Conservation (phyloP, 2,888 invertebrate species). For the Caenorhabditis sp. region DNA sequence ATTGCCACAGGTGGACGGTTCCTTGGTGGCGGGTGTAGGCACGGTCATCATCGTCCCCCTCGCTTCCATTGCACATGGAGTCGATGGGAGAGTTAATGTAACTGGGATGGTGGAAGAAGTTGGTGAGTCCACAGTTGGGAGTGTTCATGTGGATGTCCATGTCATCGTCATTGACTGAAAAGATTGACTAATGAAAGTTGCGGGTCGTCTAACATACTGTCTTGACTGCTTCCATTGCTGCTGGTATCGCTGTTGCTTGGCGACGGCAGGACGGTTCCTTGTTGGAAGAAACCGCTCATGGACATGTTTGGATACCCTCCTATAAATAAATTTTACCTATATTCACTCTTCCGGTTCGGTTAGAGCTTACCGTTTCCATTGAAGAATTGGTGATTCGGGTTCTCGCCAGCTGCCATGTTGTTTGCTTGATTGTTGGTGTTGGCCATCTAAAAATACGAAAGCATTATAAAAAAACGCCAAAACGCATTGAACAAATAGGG, state of each 20-base stretch:
- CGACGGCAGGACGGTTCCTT: constrained; percentile 64
- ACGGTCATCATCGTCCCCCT: constrained; percentile 65
- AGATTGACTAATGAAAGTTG: not conserved
- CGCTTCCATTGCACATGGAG: constrained; percentile 54
- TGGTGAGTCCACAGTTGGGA: constrained; percentile 53
- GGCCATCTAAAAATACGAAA: constrained; percentile 65
- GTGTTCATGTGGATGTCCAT: constrained; percentile 62
- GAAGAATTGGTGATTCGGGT: constrained; percentile 61
- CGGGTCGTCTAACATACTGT: constrained; percentile 45
- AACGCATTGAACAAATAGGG: constrained; percentile 49
- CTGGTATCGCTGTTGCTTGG: constrained; percentile 74
- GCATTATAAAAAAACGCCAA: constrained; percentile 54
- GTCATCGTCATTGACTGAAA: constrained; percentile 74
- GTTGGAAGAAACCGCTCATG: constrained; percentile 60
- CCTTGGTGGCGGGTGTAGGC: constrained; percentile 73
- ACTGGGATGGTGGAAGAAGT: constrained; percentile 52
- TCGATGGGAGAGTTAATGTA: constrained; percentile 57
- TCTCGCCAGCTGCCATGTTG: constrained; percentile 63
- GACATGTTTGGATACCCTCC: constrained; percentile 64
- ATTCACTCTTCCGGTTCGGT: constrained; percentile 35
- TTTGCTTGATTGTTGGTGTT: constrained; percentile 69
- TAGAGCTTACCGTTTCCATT: constrained; percentile 58
- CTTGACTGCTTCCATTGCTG: constrained; percentile 72
- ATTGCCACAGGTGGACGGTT: constrained; percentile 97
- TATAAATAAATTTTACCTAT: constrained; percentile 47